A percentile compares a stretch with the other conserved stretches of the same genome.
Evolutionary conservation across 2,888 invertebrate species (phyloP).

Genomic region (Lasioglossum villosulum): DNA sequence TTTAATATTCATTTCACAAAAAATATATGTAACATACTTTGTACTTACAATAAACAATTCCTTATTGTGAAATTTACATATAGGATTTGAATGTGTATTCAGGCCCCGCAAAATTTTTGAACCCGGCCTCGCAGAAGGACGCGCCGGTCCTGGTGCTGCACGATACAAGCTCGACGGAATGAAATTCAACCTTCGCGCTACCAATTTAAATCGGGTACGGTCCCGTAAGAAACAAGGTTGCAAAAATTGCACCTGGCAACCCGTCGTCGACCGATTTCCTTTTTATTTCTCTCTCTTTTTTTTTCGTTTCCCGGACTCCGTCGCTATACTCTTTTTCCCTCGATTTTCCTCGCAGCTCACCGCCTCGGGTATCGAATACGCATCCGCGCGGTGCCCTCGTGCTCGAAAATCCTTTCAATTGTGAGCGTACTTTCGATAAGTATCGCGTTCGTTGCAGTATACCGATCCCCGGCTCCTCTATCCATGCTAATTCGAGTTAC

Average conservation of each 20-base stretch:
- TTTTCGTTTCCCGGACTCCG: background rate
- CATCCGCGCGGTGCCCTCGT: slow-evolving; percentile 23
- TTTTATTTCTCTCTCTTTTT: background rate
- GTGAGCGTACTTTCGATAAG: slow-evolving; percentile 52
- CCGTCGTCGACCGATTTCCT: slow-evolving; percentile 3
- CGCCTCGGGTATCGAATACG: slow-evolving; percentile 38
- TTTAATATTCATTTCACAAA: no score
- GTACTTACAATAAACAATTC: no score
- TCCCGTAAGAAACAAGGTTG: slow-evolving; percentile 31
- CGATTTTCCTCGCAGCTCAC: slow-evolving; percentile 20
- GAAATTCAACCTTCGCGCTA: slow-evolving; percentile 37
- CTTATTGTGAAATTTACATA: no score
- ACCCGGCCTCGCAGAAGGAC: no score
- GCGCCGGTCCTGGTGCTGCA: no score
- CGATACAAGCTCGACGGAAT: slow-evolving; percentile 34
- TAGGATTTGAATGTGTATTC: no score
- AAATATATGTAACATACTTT: no score
- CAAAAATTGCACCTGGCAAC: slow-evolving; percentile 41
- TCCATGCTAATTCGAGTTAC: slow-evolving; percentile 54
- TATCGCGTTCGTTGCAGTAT: slow-evolving; percentile 48
- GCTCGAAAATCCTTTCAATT: slow-evolving; percentile 45
- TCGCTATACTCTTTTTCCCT: background rate
- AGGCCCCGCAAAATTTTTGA: no score
- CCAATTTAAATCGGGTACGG: slow-evolving; percentile 27
- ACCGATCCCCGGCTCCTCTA: slow-evolving; percentile 29